Conservation (phyloP, 2,797 vertebrate species). For the Morelia viridis region DNA sequence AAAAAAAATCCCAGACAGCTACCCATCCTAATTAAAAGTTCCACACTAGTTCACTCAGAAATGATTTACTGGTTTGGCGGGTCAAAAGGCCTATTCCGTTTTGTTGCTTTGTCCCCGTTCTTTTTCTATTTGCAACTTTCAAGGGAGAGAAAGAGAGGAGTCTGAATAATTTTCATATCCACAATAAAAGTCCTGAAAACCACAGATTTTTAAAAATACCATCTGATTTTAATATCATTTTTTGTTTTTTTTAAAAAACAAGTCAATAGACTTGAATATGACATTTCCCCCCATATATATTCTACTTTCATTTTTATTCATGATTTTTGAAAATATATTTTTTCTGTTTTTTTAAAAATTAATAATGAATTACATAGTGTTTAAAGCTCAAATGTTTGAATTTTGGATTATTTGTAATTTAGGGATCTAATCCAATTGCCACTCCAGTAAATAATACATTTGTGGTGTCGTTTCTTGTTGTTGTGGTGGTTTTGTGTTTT, state of each 20-base stretch:
- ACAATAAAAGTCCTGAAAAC: neutral
- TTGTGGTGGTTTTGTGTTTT: neutral
- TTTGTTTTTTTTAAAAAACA: neutral
- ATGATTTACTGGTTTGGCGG: neutral
- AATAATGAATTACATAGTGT: neutral
- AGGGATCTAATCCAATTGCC: neutral
- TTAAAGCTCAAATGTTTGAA: neutral
- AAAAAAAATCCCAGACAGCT: neutral
- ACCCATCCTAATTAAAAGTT: neutral
- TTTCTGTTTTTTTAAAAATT: neutral
- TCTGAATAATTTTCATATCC: neutral
- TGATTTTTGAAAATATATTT: neutral
- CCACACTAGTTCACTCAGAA: neutral
- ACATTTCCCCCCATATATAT: neutral
- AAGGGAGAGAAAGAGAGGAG: neutral
- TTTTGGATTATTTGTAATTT: neutral
- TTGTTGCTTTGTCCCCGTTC: neutral
- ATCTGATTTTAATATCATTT: neutral
- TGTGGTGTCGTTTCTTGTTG: neutral
- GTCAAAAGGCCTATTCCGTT: neutral
- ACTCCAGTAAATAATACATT: neutral
- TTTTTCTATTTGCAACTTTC: neutral
- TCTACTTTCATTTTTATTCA: neutral
- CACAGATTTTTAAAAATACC: neutral
- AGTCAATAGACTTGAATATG: neutral